Base-by-base conservation (phyloP, 2,113 vertebrate genomes). In the Pelecanus crispus region DNA sequence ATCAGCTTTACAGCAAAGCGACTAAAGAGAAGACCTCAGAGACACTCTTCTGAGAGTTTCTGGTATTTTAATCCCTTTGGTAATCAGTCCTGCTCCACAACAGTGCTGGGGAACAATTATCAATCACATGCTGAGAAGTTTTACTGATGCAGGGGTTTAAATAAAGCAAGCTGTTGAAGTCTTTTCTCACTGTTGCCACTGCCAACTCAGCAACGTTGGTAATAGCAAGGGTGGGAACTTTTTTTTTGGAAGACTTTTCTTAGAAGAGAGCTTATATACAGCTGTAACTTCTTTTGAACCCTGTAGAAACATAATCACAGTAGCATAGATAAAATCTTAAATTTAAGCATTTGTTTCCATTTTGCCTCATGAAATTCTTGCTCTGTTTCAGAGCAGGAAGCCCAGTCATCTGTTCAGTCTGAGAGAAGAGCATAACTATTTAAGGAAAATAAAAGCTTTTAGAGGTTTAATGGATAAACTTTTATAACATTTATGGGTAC, bases 101-200 rank as follows among this genome's bases (percentile, higher is more conserved):
- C 58, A 68, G 79, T 92, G 74, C 22, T 63, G 47, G 58, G 58
- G 77, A 93, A 88, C 81, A 95, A 95, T 96, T 96, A 93, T 83
- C 82, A 90, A 90, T 96, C 85, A 90, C 79, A 83, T 86, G 44
- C 50, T 92, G 75, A 95, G 71, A 95, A 94, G 85, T 86, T 90
- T 95, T 86, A 90, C 45, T 93, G 79, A 73, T 92, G 94, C 75
- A 93, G 58, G 31, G 31, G 42, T 95, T 96, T 96, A 96, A 96
- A 95, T 92, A 89, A 86, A 92, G 88, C 5, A 95, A 85, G 81
- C 61, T 96, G 81, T 85, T 87, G 53, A 79, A 95, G 87, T 25
- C 20, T 81, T 89, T 94, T 91, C 90, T 94, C 58, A 47, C 72
- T 92, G 42, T 90, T 78, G 55, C n/a, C 47, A 81, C 81, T 79